phyloP scores from a whole-genome alignment of 2,888 invertebrate genomes.

The Laothoe populi region DNA sequence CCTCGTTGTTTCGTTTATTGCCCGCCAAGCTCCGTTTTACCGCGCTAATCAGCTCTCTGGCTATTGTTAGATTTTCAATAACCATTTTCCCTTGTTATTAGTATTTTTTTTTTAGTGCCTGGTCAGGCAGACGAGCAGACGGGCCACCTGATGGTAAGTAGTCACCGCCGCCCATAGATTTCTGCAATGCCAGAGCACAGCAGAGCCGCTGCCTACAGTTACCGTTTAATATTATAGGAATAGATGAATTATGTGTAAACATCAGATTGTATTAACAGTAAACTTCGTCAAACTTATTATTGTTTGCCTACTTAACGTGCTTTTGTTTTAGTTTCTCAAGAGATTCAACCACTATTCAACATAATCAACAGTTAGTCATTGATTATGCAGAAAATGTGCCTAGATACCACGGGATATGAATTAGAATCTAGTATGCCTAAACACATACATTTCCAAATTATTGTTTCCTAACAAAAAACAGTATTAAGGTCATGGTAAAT shows the following conservation, averaged over 20 bases:
- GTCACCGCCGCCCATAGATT: no score
- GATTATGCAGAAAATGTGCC: neutral
- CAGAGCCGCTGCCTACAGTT: no score
- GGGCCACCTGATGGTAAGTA: no score
- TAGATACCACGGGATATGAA: neutral
- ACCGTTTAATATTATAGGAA: slow-evolving; percentile 9
- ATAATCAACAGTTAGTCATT: neutral
- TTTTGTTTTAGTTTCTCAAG: slow-evolving; percentile 4
- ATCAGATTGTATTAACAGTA: neutral
- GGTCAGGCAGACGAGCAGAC: no score
- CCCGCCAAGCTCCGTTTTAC: slow-evolving; percentile 22
- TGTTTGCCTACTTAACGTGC: slow-evolving; percentile 6
- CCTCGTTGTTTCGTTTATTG: slow-evolving; percentile 28
- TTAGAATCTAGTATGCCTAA: no score
- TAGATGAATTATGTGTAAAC: slow-evolving; percentile 6
- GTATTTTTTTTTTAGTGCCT: no score
- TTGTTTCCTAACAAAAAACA: neutral
- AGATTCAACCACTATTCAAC: neutral
- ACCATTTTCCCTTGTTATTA: neutral
- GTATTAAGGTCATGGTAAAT: neutral
- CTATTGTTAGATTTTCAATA: slow-evolving; percentile 13
- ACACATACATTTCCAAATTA: neutral
- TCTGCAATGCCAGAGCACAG: no score
- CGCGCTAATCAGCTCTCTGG: slow-evolving; percentile 26
- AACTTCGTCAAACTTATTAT: neutral